Evolutionary conservation across 2,888 invertebrate species (phyloP), one percentile per base, ranked within the genome.

Genomic region (Steromphala cineraria): DNA sequence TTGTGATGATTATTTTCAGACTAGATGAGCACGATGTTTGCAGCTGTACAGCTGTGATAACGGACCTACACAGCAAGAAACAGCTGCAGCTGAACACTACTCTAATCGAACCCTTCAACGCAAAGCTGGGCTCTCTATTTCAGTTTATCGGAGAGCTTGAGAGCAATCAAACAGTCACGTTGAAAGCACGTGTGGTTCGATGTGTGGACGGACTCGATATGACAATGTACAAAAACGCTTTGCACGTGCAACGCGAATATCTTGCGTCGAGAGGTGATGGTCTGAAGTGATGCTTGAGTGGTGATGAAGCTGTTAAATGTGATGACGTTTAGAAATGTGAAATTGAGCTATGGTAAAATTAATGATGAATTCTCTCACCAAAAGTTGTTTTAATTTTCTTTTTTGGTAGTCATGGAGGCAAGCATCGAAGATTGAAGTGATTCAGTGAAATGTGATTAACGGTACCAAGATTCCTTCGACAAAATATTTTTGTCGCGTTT

Each of bases 201-300:
- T 88, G 87, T 86, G 89, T 89, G 15, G 89, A 90, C 76, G 89
- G 87, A 0, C 75, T 90, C 56, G 90, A 90, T 75, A 53, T 88
- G 67, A 78, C 83, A 0, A 46, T 87, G 81, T 90, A 89, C 55
- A 82, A 86, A 19, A 86, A 87, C 76, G 89, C 88, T 7, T 56
- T 90, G 31, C 52, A 82, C 40, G 53, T 81, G 74, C 90, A 90
- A 77, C 83, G 88, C 74, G 79, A 80, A 5, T 90, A 86, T 74
- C 75, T 90, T 17, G 55, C 19, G 17, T 36, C 53, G 19, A 53
- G 76, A 36, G 15, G 53, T 15, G 17, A 53, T 17, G 55, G 17
- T 2, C 31, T 46, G 46, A 46, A 13, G 46, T 46, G 46, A 46
- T 46, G 13, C 13, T 1, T 46, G 10, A 46, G 2, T 4, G 7